Percentiles rank a stretch among this genome's conserved stretches.
phyloP scores from a whole-genome alignment of 1,140 invertebrate genomes.

The Adelges cooleyi region DNA sequence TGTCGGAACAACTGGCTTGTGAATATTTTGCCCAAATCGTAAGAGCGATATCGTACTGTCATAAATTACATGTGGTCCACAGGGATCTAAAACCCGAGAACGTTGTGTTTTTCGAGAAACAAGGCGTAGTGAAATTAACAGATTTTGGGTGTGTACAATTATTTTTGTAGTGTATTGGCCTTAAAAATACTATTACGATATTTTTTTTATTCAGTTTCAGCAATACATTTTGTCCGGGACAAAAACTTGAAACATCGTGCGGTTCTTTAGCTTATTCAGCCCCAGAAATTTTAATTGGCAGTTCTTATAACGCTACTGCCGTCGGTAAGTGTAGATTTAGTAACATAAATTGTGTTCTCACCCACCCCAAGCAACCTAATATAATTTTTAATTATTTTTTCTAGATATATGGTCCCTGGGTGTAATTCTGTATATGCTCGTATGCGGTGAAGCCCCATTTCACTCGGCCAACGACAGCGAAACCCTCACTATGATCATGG shows the following conservation, averaged over 20 bases:
- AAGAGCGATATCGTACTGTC: constrained; percentile 94
- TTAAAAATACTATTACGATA: neutral
- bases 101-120: constrained; percentile 96
- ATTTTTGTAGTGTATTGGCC: neutral
- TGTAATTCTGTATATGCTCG: constrained; percentile 96
- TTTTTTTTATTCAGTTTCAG: constrained; percentile 53
- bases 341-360: too few species aligned
- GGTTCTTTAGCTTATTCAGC: constrained; percentile 99
- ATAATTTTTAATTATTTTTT: constrained; percentile 22
- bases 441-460: constrained; percentile 92
- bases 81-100: constrained; percentile 98
- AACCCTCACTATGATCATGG: constrained; percentile 98
- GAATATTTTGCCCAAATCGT: constrained; percentile 95
- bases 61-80: constrained; percentile 84
- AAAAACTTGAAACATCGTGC: constrained; percentile 96
- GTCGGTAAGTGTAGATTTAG: constrained; percentile 54
- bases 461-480: constrained; percentile 99
- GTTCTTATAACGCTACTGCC: constrained; percentile 85
- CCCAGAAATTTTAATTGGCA: constrained; percentile 95
- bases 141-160: constrained; percentile 69
- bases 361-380: too few species aligned
- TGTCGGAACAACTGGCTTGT: constrained; percentile 60
- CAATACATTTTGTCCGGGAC: constrained; percentile 90
- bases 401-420: constrained; percentile 95
- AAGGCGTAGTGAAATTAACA: constrained; percentile 94